Conservation (phyloP, 2,113 vertebrate genomes). For the Passer domesticus region DNA sequence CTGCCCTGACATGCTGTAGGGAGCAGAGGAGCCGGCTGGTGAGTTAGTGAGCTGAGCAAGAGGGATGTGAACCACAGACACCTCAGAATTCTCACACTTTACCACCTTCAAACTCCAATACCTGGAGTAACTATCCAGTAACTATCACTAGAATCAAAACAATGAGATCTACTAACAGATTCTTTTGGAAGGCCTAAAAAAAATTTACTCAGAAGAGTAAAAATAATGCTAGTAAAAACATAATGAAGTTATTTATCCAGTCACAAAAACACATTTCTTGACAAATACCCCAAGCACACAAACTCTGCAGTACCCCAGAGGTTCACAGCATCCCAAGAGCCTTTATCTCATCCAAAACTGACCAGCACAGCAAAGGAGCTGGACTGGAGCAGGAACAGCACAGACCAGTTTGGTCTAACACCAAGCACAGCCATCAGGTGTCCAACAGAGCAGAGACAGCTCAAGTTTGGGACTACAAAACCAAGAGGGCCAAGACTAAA, state of each 20-base stretch:
- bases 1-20: neutral
- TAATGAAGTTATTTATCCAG: neutral
- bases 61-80: neutral
- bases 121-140: neutral
- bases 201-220: neutral
- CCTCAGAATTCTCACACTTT: neutral
- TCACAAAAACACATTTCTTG: neutral
- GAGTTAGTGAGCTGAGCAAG: neutral
- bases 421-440: fast-evolving
- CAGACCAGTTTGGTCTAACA: neutral
- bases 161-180: neutral
- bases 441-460: neutral
- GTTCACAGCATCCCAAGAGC: neutral
- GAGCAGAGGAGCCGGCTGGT: neutral
- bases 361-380: neutral
- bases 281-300: neutral
- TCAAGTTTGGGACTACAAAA: neutral
- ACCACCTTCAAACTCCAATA: neutral
- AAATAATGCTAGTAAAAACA: neutral
- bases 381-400: neutral
- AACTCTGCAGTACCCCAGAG: neutral
- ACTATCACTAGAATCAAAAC: neutral
- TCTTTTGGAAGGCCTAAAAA: neutral
- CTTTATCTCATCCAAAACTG: neutral
- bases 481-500: neutral